These are phyloP conservation scores for Drusus annulatus DNA, from an alignment of 1,140 invertebrate genomes.

Conservation along the genomic window DNA sequence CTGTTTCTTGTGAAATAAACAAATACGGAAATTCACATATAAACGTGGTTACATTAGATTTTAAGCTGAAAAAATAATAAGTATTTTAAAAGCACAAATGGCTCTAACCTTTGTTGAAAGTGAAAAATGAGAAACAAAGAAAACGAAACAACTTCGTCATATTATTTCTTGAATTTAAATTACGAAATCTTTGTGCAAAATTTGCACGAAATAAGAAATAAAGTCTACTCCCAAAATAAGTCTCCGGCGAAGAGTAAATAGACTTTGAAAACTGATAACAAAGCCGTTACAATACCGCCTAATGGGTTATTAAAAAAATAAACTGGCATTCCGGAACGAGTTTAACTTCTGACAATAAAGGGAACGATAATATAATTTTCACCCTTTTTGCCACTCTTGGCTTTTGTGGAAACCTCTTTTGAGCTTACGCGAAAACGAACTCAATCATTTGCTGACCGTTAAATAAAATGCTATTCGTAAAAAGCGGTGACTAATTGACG, in stretches of 20 bases:
- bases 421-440: background rate
- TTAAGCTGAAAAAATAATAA: too few relatives aligned
- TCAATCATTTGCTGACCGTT: slow-evolving; percentile 12
- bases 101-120: slow-evolving; percentile 1
- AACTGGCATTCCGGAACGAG: background rate
- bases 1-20: too few relatives aligned
- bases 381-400: background rate
- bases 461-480: background rate
- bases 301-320: slow-evolving; percentile 30
- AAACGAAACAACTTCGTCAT: background rate
- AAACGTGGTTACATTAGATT: too few relatives aligned
- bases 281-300: slow-evolving; percentile 4
- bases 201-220: background rate
- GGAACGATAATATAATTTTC: slow-evolving; percentile 20
- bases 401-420: background rate
- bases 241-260: background rate
- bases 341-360: slow-evolving; percentile 16
- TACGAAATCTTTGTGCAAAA: background rate
- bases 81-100: background rate
- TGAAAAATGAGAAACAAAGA: background rate
- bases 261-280: slow-evolving; percentile 9
- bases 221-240: background rate
- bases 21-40: too few relatives aligned
- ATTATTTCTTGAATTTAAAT: background rate
- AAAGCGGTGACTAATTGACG: too few relatives aligned